Evolutionary conservation across 2,888 invertebrate species (phyloP).

Genomic region (Ametastegia equiseti): DNA sequence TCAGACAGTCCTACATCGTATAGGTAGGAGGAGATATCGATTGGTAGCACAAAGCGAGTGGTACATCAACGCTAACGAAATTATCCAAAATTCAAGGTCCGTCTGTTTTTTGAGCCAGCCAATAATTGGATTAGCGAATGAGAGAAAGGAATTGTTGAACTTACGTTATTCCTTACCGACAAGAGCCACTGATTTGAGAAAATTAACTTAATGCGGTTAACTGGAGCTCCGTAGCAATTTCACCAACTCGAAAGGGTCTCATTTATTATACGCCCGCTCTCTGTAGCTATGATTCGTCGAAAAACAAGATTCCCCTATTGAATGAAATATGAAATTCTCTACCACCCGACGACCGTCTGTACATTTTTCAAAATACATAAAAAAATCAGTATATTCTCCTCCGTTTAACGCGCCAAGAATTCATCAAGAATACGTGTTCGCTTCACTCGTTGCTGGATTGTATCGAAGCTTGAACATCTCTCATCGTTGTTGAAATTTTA

Average conservation of each 20-base stretch:
- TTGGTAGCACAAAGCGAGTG: not conserved
- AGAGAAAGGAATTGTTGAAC: not conserved
- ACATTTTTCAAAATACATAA: not conserved
- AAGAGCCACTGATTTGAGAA: conserved; percentile 21
- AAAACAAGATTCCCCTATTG: not conserved
- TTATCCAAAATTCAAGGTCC: not conserved
- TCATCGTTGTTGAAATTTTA: not conserved
- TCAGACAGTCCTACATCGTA: too few species aligned
- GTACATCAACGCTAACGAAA: not conserved
- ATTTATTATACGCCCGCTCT: not conserved
- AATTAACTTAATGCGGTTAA: not conserved
- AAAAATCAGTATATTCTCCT: too few species aligned
- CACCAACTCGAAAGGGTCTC: not conserved
- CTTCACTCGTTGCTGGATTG: not conserved
- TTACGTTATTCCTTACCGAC: not conserved
- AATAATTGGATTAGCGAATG: not conserved
- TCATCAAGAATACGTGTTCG: not conserved
- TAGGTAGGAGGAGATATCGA: not conserved
- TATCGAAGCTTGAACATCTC: not conserved
- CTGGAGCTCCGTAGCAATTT: not conserved
- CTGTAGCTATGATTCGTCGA: not conserved
- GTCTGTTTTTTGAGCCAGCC: not conserved
- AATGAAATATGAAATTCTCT: not conserved
- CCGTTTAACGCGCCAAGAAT: too few species aligned
- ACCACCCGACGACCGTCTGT: not conserved